A percentile compares a stretch with the other conserved stretches of the same genome.
Evolutionary conservation across 2,888 invertebrate species (phyloP).

Genomic region (Harmothoe impar): DNA sequence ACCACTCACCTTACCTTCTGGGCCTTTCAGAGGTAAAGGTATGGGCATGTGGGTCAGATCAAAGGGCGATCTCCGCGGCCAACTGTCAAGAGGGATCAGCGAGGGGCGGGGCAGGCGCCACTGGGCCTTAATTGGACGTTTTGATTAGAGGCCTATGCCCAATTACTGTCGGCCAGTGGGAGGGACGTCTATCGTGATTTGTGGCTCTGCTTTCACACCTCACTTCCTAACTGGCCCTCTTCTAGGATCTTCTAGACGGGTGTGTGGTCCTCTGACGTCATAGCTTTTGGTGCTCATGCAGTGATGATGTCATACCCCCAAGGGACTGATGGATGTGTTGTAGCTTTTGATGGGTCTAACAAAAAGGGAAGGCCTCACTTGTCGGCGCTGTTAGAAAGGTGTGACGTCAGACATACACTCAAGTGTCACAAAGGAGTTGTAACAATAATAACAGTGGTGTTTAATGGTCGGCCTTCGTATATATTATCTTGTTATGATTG

Average conservation of each 20-base stretch:
- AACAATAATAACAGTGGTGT: too few relatives aligned
- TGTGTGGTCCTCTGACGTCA: conserved; percentile 29
- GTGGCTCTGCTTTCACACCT: conserved; percentile 18
- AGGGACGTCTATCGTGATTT: neutral
- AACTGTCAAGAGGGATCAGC: neutral
- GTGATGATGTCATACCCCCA: too few relatives aligned
- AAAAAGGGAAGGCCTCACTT: too few relatives aligned
- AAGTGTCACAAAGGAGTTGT: too few relatives aligned
- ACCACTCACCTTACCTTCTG: neutral
- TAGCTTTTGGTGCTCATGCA: neutral
- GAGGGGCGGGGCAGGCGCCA: neutral
- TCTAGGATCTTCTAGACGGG: neutral
- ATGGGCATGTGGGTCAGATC: neutral
- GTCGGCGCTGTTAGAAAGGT: too few relatives aligned
- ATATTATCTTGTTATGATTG: too few relatives aligned
- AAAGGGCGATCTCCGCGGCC: neutral
- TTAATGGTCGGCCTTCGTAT: too few relatives aligned
- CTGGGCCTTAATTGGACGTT: neutral
- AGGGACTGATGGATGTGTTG: too few relatives aligned
- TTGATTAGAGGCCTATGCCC: neutral
- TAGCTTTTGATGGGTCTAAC: too few relatives aligned
- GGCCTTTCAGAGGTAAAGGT: conserved; percentile 14
- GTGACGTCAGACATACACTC: too few relatives aligned
- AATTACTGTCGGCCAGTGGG: neutral
- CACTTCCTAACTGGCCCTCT: neutral